phyloP scores from a whole-genome alignment of 2,113 vertebrate species.

The Chamaetylas fuelleborni region DNA sequence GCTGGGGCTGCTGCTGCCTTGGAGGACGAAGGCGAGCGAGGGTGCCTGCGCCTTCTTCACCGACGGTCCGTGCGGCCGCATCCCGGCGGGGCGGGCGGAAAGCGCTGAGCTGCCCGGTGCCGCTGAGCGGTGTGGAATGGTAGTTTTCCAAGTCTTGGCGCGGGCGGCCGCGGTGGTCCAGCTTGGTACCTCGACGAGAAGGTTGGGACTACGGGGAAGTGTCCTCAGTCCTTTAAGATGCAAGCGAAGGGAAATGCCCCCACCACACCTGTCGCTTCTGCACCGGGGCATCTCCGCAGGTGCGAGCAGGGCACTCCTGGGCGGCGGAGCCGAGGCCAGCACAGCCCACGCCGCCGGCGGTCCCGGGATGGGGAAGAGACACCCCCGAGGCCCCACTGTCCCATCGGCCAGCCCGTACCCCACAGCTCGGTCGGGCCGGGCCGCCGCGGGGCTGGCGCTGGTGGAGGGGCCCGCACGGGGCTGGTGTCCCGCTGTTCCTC shows the following conservation, averaged over 20 bases:
- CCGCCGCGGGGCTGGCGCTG: too few species aligned
- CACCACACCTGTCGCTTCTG: too few species aligned
- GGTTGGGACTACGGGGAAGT: background rate
- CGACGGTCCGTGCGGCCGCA: background rate
- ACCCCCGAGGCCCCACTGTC: too few species aligned
- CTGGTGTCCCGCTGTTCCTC: background rate
- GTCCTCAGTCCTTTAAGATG: background rate
- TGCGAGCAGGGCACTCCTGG: background rate
- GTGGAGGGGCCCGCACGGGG: rapidly evolving
- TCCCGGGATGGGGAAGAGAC: background rate
- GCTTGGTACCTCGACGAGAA: background rate
- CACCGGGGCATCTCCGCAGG: background rate
- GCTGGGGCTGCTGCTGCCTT: background rate
- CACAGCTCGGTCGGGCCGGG: background rate
- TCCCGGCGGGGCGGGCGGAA: background rate
- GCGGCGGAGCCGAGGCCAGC: background rate
- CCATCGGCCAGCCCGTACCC: background rate
- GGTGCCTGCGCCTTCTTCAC: background rate
- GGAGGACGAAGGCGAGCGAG: background rate
- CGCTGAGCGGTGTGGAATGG: background rate
- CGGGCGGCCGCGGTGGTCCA: background rate
- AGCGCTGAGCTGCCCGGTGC: background rate
- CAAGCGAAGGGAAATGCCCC: background rate
- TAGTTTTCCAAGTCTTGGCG: background rate
- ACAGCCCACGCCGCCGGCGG: background rate